phyloP scores from a whole-genome alignment of 2,113 vertebrate species.

The Cochlearius cochlearius region DNA sequence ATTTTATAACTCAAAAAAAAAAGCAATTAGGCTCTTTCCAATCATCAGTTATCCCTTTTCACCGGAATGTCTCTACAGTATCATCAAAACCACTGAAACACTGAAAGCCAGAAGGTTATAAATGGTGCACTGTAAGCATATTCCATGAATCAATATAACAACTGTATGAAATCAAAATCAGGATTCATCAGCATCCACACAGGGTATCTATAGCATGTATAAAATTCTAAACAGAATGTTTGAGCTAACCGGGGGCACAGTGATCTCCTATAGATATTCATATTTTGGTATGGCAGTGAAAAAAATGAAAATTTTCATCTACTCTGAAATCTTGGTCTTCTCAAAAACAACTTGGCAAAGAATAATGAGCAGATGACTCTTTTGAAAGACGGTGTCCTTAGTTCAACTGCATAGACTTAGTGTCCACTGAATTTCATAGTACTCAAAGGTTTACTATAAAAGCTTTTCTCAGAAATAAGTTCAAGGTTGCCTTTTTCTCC shows the following conservation, averaged over 20 bases:
- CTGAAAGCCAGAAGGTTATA: neutral
- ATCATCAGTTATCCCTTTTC: neutral
- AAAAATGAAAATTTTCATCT: neutral
- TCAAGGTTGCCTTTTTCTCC: constrained; percentile 58
- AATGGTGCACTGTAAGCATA: neutral
- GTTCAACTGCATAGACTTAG: constrained; percentile 51
- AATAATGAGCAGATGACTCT: constrained; percentile 36
- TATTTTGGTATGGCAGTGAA: neutral
- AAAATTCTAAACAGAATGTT: neutral
- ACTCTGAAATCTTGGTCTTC: neutral
- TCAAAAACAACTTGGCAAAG: neutral
- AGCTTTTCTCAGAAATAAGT: constrained; percentile 57
- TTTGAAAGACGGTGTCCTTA: constrained; percentile 22
- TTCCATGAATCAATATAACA: neutral
- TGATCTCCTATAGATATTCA: neutral
- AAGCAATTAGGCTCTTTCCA: neutral
- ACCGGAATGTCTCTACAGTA: neutral
- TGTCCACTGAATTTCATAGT: constrained; percentile 39
- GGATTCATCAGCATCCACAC: neutral
- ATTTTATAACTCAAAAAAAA: neutral
- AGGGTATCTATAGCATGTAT: neutral
- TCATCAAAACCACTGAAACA: neutral
- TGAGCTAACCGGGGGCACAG: neutral
- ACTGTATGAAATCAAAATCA: neutral
- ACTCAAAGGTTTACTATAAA: constrained; percentile 52